Conservation (phyloP, 2,797 vertebrate species). For the Capromys pilorides region DNA sequence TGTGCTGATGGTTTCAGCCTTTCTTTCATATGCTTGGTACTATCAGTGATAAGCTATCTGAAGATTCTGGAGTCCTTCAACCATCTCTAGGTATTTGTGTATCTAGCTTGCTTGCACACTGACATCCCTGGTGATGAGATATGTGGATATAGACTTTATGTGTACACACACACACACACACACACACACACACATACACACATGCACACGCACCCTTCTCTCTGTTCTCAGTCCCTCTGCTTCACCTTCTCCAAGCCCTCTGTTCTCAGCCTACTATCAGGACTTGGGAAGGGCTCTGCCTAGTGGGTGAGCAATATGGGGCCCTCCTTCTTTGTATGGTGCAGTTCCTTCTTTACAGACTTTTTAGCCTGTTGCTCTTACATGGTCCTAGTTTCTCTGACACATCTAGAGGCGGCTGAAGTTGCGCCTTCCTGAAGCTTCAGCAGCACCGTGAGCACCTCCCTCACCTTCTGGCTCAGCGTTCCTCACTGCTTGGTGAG, state of each 20-base stretch:
- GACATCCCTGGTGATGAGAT: background rate
- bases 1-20: background rate
- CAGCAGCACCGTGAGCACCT: too few relatives aligned
- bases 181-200: too few relatives aligned
- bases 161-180: too few relatives aligned
- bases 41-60: background rate
- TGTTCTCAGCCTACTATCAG: background rate
- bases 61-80: background rate
- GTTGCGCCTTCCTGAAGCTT: background rate
- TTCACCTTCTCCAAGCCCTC: background rate
- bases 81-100: background rate
- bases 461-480: background rate
- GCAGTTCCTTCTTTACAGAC: background rate
- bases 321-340: background rate
- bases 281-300: background rate
- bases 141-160: background rate
- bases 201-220: background rate
- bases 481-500: background rate
- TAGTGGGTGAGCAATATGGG: fast-evolving
- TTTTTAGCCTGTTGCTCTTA: background rate
- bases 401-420: too few relatives aligned
- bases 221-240: too few relatives aligned
- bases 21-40: constrained; percentile 24
- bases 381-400: background rate
- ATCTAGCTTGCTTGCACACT: background rate